Evolutionary conservation across 2,888 invertebrate species (phyloP).

Genomic region (Acholoe squamosa): DNA sequence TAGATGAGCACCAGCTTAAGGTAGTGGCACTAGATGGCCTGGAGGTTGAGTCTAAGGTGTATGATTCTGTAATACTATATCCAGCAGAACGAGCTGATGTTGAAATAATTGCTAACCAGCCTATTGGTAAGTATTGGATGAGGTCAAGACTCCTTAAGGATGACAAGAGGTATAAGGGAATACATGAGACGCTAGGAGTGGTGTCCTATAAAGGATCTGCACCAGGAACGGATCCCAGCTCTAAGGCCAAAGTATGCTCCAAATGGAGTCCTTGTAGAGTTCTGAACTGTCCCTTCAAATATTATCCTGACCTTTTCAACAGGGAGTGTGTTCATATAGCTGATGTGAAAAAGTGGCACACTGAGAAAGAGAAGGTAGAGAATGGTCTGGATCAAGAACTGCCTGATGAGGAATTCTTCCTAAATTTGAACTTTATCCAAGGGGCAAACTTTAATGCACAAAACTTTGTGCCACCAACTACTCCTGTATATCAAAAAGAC

Average conservation of each 20-base stretch:
- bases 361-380: no score
- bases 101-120: slow-evolving; percentile 50
- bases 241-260: neutral
- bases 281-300: neutral
- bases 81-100: slow-evolving; percentile 65
- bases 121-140: neutral
- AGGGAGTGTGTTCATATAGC: neutral
- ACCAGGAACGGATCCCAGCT: neutral
- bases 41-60: slow-evolving; percentile 62
- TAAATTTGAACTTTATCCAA: slow-evolving; percentile 5
- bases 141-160: neutral
- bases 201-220: neutral
- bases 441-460: neutral
- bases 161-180: neutral
- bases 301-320: neutral
- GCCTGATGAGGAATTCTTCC: slow-evolving; percentile 31
- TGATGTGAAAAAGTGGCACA: neutral
- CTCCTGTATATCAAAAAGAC: neutral
- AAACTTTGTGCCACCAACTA: neutral
- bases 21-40: slow-evolving; percentile 66
- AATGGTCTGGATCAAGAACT: neutral
- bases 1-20: slow-evolving; percentile 65
- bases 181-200: neutral
- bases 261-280: neutral
- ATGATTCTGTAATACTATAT: slow-evolving; percentile 64